These are phyloP conservation scores for Megalops atlanticus DNA, from an alignment of 2,113 vertebrate genomes.

Conservation along the genomic window DNA sequence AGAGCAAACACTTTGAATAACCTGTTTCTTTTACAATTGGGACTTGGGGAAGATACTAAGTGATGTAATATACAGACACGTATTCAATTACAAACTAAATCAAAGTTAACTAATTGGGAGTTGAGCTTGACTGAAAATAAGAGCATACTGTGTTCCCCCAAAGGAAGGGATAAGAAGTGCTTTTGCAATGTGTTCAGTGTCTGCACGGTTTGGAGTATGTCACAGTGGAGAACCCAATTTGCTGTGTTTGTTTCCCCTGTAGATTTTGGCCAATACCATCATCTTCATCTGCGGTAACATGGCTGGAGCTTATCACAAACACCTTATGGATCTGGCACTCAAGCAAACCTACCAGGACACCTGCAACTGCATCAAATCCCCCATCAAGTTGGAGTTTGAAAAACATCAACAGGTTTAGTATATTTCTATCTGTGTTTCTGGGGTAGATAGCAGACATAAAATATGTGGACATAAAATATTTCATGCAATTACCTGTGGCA, in stretches of 20 bases:
- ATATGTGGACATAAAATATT: neutral
- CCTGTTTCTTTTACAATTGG: neutral
- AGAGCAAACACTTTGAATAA: neutral
- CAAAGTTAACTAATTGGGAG: neutral
- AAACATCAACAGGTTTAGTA: constrained; percentile 91
- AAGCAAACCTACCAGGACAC: constrained; percentile 96
- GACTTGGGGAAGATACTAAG: neutral
- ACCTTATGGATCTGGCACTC: constrained; percentile 93
- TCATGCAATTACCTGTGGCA: neutral
- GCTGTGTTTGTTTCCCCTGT: neutral
- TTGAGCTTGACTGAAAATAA: neutral
- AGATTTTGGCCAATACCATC: constrained; percentile 94
- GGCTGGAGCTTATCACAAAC: constrained; percentile 94
- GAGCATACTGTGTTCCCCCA: neutral
- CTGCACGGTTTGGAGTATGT: neutral
- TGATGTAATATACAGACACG: neutral
- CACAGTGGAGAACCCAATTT: neutral
- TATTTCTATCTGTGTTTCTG: neutral
- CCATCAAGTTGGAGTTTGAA: constrained; percentile 96
- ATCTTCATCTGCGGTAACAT: constrained; percentile 96
- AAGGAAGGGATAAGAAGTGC: neutral
- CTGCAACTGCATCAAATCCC: constrained; percentile 96
- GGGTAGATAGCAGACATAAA: neutral
- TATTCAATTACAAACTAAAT: neutral
- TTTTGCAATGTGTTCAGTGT: neutral